Conservation (phyloP, 1,140 invertebrate species). For the Subanguina moxae region DNA sequence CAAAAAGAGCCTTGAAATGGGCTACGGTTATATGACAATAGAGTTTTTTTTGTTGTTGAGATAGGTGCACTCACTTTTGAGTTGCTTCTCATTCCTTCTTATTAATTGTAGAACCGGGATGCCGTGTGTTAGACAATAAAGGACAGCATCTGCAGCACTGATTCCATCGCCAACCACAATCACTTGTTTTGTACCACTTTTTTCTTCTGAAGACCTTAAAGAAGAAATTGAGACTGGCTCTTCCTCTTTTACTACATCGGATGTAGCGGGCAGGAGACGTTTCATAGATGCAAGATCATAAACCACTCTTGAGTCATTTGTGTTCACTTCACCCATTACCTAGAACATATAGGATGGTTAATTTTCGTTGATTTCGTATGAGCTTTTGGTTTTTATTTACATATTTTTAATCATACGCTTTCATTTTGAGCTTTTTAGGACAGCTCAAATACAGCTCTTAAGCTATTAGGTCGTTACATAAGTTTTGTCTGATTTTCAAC, state of each 20-base stretch:
- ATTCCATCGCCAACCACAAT: slow-evolving; percentile 55
- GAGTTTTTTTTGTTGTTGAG: too few species aligned
- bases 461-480: too few species aligned
- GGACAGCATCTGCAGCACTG: slow-evolving; percentile 51
- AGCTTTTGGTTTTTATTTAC: too few species aligned
- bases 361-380: too few species aligned
- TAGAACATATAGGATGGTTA: too few species aligned
- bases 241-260: background rate
- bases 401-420: too few species aligned
- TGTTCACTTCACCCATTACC: slow-evolving; percentile 35
- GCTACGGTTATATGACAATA: too few species aligned
- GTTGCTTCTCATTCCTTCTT: slow-evolving; percentile 45
- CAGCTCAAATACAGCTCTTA: too few species aligned
- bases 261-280: slow-evolving; percentile 6
- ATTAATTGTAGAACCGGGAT: slow-evolving; percentile 53
- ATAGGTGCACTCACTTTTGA: slow-evolving; percentile 33
- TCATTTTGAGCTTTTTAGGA: too few species aligned
- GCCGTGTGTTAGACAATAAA: slow-evolving; percentile 43
- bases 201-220: too few species aligned
- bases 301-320: slow-evolving; percentile 31
- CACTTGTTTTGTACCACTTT: slow-evolving; percentile 14
- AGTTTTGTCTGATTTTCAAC: too few species aligned
- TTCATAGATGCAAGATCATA: slow-evolving; percentile 40
- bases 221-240: slow-evolving; percentile 6
- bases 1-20: too few species aligned